These are phyloP conservation scores for Dasypogon diadema DNA, from an alignment of 2,888 invertebrate species.

Conservation along the genomic window DNA sequence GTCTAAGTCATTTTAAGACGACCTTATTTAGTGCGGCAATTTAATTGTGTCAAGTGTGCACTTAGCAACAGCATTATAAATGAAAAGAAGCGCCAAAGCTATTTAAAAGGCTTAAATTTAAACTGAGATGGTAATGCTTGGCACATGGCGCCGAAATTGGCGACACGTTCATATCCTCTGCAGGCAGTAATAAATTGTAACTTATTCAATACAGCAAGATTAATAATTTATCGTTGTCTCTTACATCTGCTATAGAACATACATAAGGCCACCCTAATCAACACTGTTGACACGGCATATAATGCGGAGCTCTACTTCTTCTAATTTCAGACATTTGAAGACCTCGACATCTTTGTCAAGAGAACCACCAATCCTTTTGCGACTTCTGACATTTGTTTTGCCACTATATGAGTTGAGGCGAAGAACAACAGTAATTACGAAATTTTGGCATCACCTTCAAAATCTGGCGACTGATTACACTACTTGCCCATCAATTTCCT, in stretches of 20 bases:
- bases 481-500: not conserved
- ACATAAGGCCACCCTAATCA: too few species aligned
- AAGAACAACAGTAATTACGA: not conserved
- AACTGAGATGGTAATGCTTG: not conserved
- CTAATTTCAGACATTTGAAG: slow-evolving; percentile 3
- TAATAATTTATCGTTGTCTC: not conserved
- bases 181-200: not conserved
- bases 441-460: not conserved
- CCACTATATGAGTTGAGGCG: too few species aligned
- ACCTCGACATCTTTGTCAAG: not conserved
- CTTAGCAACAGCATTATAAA: not conserved
- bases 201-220: not conserved
- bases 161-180: not conserved
- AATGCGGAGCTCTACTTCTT: not conserved
- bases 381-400: too few species aligned
- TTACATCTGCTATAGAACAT: not conserved
- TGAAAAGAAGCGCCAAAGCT: not conserved
- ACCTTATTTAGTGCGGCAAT: not conserved
- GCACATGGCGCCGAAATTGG: not conserved
- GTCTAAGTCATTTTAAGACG: too few species aligned
- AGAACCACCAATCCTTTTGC: not conserved
- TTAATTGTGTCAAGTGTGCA: not conserved
- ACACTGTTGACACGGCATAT: too few species aligned
- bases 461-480: not conserved
- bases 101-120: not conserved